Conservation (phyloP, 30 jellyfish, hydroid and myxozoan species). For the Haliclystus octoradiatus region DNA sequence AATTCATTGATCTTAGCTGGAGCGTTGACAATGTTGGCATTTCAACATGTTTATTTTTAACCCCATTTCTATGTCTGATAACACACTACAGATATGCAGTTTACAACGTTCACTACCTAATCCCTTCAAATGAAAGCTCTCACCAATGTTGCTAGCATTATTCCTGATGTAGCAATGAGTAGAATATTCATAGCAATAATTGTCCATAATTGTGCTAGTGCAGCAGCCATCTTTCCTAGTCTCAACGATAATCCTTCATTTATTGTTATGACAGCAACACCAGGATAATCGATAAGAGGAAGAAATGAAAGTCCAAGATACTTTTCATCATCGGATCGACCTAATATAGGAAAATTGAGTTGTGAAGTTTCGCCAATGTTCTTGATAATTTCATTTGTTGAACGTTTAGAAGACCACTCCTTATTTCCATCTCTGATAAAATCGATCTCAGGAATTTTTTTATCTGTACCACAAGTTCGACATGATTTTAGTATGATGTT, state of each 20-base stretch:
- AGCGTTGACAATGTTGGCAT: too few species aligned
- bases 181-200: constrained; percentile 30
- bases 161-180: constrained; percentile 35
- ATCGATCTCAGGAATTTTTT: constrained; percentile 9
- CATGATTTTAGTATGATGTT: constrained; percentile 31
- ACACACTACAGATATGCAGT: not conserved
- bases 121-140: not conserved
- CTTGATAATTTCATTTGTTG: constrained; percentile 19
- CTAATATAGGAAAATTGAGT: constrained; percentile 45
- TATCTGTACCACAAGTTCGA: constrained; percentile 19
- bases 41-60: too few species aligned
- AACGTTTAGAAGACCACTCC: constrained; percentile 41
- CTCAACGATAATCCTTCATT: constrained; percentile 20
- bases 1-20: too few species aligned
- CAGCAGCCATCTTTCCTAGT: constrained; percentile 3
- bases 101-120: too few species aligned
- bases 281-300: constrained; percentile 49
- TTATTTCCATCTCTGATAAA: constrained; percentile 41
- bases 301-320: constrained; percentile 39
- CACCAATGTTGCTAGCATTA: constrained; percentile 43
- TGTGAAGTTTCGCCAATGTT: constrained; percentile 31
- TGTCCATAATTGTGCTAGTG: constrained; percentile 33
- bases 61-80: constrained; percentile 9
- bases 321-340: constrained; percentile 17
- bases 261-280: constrained; percentile 30